phyloP scores from a whole-genome alignment of 1,140 invertebrate species.

The Cydia pomonella region DNA sequence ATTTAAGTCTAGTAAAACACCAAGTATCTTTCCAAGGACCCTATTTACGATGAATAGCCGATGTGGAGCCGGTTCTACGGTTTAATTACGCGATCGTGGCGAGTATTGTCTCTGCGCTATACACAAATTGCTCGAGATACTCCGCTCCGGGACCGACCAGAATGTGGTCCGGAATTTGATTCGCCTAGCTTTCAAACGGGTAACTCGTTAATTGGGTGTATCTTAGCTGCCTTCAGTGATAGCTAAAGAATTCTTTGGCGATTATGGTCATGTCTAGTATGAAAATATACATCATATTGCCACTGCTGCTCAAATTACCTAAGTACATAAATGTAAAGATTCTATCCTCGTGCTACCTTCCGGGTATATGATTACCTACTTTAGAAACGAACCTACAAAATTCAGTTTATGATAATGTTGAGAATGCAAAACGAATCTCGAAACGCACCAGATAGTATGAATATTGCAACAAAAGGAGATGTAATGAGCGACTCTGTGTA shows the following conservation, averaged over 20 bases:
- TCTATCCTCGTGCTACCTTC: too few relatives aligned
- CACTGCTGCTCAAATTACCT: background rate
- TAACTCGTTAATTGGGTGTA: constrained; percentile 23
- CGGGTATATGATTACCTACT: too few relatives aligned
- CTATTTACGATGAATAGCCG: constrained; percentile 70
- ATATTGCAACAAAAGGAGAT: background rate
- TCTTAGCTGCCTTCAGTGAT: background rate
- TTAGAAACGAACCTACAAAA: too few relatives aligned
- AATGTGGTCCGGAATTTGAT: constrained; percentile 23
- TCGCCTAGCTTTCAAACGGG: constrained; percentile 23
- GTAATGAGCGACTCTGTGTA: background rate
- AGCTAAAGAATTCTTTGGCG: background rate
- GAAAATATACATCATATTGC: background rate
- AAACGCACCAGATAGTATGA: too few relatives aligned
- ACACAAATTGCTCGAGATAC: constrained; percentile 39
- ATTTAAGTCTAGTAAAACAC: constrained; percentile 55
- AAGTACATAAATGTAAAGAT: background rate
- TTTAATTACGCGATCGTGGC: constrained; percentile 65
- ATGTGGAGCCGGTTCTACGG: constrained; percentile 58
- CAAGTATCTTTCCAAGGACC: constrained; percentile 61
- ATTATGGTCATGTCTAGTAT: background rate
- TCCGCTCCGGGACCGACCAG: background rate
- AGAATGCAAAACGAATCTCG: too few relatives aligned
- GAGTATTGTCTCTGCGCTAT: constrained; percentile 57
- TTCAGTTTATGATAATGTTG: too few relatives aligned